Base-by-base conservation (phyloP, 2,888 invertebrate species). In the Chymomyza caudatula region DNA sequence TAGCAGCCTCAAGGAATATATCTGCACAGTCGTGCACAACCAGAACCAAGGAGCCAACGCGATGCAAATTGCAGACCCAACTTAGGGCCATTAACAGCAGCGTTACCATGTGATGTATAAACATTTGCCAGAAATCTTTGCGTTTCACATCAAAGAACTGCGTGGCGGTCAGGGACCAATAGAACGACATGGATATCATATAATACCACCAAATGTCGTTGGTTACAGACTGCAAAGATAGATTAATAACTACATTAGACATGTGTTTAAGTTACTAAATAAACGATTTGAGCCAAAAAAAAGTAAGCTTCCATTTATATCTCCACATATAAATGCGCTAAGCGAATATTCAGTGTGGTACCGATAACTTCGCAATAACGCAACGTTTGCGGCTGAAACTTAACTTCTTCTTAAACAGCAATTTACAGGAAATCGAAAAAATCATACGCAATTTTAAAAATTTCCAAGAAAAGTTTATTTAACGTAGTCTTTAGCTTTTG, bases 71-170 rank as follows among this genome's bases (percentile, higher is more conserved):
- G 90, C 96, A 96, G 4, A 96, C 94, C 97, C 98, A 99, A 73
- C 98, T 98, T 89, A 98, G 95, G 63, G 94, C 94, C 92, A 99
- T 93, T 70, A 99, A 92, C 51, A 94, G 91, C 77, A 99, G 95
- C 47, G 99, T 98, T 20, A 97, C 97, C 87, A 98, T 93, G 90
- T 99, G 99, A 91, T 99, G 99, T 61, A 98, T 92, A 91, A 99
- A 98, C 97, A 99, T 99, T 92, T 98, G 97, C 96, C 97, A 97
- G 91, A 99, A 98, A 91, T 97, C 97, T 91, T 97, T 97, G 73
- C 98, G 93, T 73, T 95, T 95, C 60, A 97, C 95, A 90, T 99
- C 98, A 90, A 96, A 94, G 91, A 98, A 98, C 91, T 98, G 98
- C 17, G 97, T 96, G 70, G 97, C 93, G 72, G 96, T 95, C 65